These are phyloP conservation scores for Metalampra italica DNA, from an alignment of 2,888 invertebrate species.

Conservation along the genomic window DNA sequence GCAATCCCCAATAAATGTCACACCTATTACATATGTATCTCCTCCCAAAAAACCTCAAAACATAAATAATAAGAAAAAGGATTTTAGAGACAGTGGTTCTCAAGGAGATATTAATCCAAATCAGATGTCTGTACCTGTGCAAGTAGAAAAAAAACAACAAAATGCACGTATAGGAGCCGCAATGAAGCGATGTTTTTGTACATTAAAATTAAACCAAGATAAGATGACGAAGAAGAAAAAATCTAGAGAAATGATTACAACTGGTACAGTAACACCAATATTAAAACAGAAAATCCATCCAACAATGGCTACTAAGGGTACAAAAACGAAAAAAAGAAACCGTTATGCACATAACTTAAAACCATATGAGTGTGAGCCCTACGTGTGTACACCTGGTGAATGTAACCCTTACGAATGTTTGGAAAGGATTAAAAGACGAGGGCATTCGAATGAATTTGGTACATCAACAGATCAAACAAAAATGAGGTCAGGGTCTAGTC, in stretches of 20 bases:
- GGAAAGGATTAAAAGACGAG: slow-evolving; percentile 14
- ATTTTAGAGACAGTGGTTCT: slow-evolving; percentile 4
- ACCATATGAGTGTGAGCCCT: neutral
- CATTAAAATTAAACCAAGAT: slow-evolving; percentile 10
- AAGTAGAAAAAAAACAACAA: slow-evolving; percentile 8
- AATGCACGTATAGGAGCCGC: slow-evolving; percentile 9
- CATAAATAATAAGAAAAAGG: neutral
- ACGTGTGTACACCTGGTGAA: slow-evolving; percentile 1
- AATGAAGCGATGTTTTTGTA: slow-evolving; percentile 24
- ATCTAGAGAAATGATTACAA: neutral
- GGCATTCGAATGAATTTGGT: slow-evolving; percentile 12
- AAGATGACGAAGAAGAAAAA: neutral
- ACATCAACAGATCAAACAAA: slow-evolving; percentile 12
- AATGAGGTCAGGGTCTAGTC: slow-evolving; percentile 16
- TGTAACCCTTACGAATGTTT: slow-evolving; percentile 6
- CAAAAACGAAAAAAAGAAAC: slow-evolving; percentile 11
- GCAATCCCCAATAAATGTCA: slow-evolving; percentile 1
- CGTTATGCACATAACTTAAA: neutral
- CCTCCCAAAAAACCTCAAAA: neutral
- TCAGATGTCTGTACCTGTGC: slow-evolving; percentile 5
- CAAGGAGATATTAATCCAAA: slow-evolving; percentile 5
- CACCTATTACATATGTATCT: neutral
- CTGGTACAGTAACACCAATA: slow-evolving; percentile 12
- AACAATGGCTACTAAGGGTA: slow-evolving; percentile 10
- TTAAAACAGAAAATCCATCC: slow-evolving; percentile 1